A percentile compares a stretch with the other conserved stretches of the same genome.
Conservation (phyloP, 2,888 invertebrate genomes). For the Drosophila nigricruria region DNA sequence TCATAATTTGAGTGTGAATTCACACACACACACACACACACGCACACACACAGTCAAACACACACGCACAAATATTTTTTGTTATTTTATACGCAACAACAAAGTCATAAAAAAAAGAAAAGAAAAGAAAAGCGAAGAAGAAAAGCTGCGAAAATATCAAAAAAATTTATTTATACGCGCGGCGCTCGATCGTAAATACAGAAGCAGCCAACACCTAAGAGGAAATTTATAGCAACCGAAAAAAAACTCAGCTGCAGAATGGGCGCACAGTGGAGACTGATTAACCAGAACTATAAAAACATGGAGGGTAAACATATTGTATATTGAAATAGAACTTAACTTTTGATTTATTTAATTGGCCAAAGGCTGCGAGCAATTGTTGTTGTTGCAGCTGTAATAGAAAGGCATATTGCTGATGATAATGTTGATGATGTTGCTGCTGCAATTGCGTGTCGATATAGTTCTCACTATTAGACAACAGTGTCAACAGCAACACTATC, state of each 20-base stretch:
- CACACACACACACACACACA: neutral
- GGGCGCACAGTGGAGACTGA: slow-evolving; percentile 82
- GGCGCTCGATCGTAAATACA: slow-evolving; percentile 52
- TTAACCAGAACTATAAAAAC: slow-evolving; percentile 82
- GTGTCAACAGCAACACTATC: neutral
- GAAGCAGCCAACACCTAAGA: slow-evolving; percentile 32
- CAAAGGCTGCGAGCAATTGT: neutral
- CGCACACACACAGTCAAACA: neutral
- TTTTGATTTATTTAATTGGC: neutral
- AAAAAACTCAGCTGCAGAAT: slow-evolving; percentile 48
- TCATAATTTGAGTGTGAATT: slow-evolving; percentile 34
- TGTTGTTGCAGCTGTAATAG: neutral
- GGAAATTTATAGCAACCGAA: slow-evolving; percentile 17
- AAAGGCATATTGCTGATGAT: neutral
- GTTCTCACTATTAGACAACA: too few species aligned
- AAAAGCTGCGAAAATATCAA: slow-evolving; percentile 16
- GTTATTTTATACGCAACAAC: slow-evolving; percentile 39
- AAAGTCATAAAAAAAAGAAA: slow-evolving; percentile 26
- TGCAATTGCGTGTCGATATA: too few species aligned
- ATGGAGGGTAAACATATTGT: slow-evolving; percentile 76
- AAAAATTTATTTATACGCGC: slow-evolving; percentile 53
- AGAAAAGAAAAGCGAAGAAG: neutral
- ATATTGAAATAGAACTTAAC: neutral
- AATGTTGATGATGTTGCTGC: neutral
- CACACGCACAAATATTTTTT: slow-evolving; percentile 1